phyloP scores from a whole-genome alignment of 2,797 vertebrate species.

The Cetoscarus ocellatus region DNA sequence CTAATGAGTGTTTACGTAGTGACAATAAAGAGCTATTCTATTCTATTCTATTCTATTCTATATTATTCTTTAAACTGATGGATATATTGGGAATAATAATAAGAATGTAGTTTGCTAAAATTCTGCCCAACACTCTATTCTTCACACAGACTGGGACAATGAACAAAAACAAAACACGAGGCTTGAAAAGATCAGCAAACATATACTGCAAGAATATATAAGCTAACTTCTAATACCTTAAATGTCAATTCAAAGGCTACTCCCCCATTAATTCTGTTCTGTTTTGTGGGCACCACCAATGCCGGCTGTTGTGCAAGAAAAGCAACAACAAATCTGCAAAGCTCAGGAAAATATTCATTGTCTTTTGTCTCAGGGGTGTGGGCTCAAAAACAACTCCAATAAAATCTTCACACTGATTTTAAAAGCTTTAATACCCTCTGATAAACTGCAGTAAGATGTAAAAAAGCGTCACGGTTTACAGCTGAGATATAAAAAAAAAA shows the following conservation, averaged over 20 bases:
- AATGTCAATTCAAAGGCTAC: constrained; percentile 4
- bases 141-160: constrained; percentile 6
- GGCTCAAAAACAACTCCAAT: constrained; percentile 25
- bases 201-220: background rate
- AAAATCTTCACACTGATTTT: constrained; percentile 24
- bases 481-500: constrained; percentile 43
- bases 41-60: too few species aligned
- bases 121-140: background rate
- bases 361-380: constrained; percentile 36
- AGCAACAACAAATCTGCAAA: constrained; percentile 5
- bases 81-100: too few species aligned
- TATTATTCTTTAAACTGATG: too few species aligned
- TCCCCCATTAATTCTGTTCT: constrained; percentile 1
- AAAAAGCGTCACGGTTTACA: constrained; percentile 4
- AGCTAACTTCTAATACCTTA: background rate
- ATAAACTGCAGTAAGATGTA: constrained; percentile 34
- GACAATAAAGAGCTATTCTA: too few species aligned
- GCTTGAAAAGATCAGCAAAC: background rate
- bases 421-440: constrained; percentile 29
- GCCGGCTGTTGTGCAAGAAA: constrained; percentile 1
- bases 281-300: background rate
- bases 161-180: background rate
- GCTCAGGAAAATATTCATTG: constrained; percentile 10
- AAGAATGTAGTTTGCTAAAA: too few species aligned
- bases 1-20: too few species aligned